Percentiles rank a stretch among this genome's conserved stretches.
phyloP scores from a whole-genome alignment of 2,888 invertebrate species.

The Cyclophora punctaria region DNA sequence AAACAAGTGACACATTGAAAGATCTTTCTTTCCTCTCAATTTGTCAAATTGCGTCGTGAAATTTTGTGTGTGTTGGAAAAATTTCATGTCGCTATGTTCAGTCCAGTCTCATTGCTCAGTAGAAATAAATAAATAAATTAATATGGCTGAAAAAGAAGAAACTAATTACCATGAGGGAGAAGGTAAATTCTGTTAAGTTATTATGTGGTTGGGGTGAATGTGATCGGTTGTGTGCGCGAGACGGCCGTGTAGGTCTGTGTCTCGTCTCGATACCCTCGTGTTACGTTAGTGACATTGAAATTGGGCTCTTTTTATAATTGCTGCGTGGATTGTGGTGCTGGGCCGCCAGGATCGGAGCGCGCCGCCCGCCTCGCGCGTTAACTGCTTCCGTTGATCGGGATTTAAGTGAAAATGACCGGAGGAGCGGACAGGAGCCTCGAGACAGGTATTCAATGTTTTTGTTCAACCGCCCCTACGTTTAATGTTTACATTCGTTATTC shows the following conservation, averaged over 20 bases:
- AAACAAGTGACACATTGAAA: slow-evolving; percentile 23
- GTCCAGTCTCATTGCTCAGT: slow-evolving; percentile 55
- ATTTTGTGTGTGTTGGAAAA: slow-evolving; percentile 63
- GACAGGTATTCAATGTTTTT: slow-evolving; percentile 64
- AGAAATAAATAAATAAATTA: slow-evolving; percentile 64
- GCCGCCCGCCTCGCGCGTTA: slow-evolving; percentile 39
- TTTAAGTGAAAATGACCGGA: slow-evolving; percentile 57
- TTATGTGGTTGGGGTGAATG: slow-evolving; percentile 57
- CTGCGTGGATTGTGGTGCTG: slow-evolving; percentile 70
- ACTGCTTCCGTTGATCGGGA: slow-evolving; percentile 36
- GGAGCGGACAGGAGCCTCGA: slow-evolving; percentile 55
- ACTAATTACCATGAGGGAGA: slow-evolving; percentile 67
- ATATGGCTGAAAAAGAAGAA: slow-evolving; percentile 71
- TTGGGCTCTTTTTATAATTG: slow-evolving; percentile 73
- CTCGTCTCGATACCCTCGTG: slow-evolving; percentile 57
- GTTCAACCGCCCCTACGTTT: slow-evolving; percentile 40
- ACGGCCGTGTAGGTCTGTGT: slow-evolving; percentile 41
- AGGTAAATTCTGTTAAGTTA: slow-evolving; percentile 69
- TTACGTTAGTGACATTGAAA: slow-evolving; percentile 71
- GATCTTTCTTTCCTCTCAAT: slow-evolving; percentile 35
- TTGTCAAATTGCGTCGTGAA: slow-evolving; percentile 66
- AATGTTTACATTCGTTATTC: slow-evolving; percentile 29
- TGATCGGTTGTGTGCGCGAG: slow-evolving; percentile 43
- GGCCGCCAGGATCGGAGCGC: slow-evolving; percentile 50
- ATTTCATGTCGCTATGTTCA: slow-evolving; percentile 68